Evolutionary conservation across 2,113 vertebrate genomes (phyloP).

Genomic region (Sebastes fasciatus): DNA sequence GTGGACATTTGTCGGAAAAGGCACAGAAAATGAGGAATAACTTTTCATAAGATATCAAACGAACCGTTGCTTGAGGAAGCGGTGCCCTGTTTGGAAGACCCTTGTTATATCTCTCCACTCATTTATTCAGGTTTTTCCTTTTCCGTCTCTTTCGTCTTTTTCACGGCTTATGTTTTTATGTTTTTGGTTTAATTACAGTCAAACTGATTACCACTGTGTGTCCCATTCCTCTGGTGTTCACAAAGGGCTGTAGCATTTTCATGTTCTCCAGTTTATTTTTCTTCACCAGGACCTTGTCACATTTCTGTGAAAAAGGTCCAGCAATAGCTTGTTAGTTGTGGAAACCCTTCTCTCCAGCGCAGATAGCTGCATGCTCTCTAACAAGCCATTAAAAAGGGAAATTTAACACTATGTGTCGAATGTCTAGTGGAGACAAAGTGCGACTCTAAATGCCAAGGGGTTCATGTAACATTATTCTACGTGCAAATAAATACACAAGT

Average conservation of each 20-base stretch:
- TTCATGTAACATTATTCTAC: not conserved
- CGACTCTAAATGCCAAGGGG: constrained; percentile 38
- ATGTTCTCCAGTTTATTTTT: constrained; percentile 25
- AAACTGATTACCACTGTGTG: not conserved
- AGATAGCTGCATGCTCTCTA: constrained; percentile 38
- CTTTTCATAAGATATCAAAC: too few relatives aligned
- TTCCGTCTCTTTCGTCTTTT: not conserved
- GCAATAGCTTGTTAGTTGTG: constrained; percentile 54
- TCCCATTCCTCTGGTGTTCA: constrained; percentile 7
- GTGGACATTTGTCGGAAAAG: too few relatives aligned
- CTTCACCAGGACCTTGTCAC: constrained; percentile 35
- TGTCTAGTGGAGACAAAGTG: constrained; percentile 32
- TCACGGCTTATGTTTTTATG: not conserved
- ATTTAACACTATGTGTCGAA: constrained; percentile 10
- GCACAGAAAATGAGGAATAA: too few relatives aligned
- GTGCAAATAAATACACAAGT: constrained; percentile 21
- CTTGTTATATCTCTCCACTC: not conserved
- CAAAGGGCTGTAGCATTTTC: constrained; percentile 10
- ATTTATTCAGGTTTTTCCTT: not conserved
- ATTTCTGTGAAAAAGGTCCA: constrained; percentile 35
- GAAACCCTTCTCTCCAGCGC: constrained; percentile 10
- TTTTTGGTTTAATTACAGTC: not conserved
- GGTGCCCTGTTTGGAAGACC: not conserved
- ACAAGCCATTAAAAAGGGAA: constrained; percentile 65
- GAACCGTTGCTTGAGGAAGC: too few relatives aligned